Evolutionary conservation across 2,113 vertebrate species (phyloP).

Genomic region (Taurulus bubalis): DNA sequence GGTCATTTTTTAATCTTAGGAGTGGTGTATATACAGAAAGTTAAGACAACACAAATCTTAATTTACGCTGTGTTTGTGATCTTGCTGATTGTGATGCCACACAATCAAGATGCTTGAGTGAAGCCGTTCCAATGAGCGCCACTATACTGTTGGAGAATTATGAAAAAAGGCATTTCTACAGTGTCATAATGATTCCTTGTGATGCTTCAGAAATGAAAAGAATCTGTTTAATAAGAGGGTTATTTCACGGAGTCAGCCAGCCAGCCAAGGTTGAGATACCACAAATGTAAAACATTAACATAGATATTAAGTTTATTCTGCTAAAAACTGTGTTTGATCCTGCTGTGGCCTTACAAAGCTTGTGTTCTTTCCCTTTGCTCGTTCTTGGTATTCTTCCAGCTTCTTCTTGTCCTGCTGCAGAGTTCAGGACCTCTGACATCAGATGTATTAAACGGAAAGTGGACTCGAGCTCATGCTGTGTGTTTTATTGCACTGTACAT

Average conservation of each 20-base stretch:
- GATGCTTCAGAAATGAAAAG: not conserved
- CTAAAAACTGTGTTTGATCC: not conserved
- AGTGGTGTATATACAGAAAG: no score
- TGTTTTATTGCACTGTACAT: slow-evolving; percentile 13
- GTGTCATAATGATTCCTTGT: not conserved
- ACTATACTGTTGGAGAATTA: slow-evolving; percentile 3
- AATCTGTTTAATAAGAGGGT: not conserved
- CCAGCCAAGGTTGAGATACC: not conserved
- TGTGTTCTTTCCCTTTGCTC: slow-evolving; percentile 12
- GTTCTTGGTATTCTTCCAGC: slow-evolving; percentile 20
- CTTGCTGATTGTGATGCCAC: no score
- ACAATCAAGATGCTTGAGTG: slow-evolving; percentile 6
- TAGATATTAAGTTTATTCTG: not conserved
- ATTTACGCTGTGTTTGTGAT: no score
- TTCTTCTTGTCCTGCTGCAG: slow-evolving; percentile 39
- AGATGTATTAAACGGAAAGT: slow-evolving; percentile 65
- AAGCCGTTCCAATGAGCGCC: slow-evolving; percentile 11
- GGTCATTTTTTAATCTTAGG: no score
- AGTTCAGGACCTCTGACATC: slow-evolving; percentile 60
- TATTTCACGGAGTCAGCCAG: not conserved
- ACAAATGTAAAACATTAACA: not conserved
- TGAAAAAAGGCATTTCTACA: not conserved
- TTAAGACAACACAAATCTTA: no score
- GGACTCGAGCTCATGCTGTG: slow-evolving; percentile 40
- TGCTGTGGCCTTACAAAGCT: not conserved